Base-by-base conservation (phyloP, 1,140 invertebrate genomes). In the Bursaphelenchus mucronatus region DNA sequence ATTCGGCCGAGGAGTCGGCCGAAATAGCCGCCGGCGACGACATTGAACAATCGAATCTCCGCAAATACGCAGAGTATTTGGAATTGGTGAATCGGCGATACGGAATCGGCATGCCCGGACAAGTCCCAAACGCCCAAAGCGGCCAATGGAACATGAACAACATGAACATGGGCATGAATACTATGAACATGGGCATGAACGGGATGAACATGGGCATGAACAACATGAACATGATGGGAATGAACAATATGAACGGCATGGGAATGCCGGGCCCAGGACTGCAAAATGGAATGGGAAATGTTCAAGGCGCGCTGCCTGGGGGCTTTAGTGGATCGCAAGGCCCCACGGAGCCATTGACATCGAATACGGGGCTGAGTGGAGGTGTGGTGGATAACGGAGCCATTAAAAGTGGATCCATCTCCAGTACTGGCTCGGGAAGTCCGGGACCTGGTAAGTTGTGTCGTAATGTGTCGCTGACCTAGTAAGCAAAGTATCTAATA, bases 101-200 rank as follows among this genome's bases (percentile, higher is more conserved):
- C 13, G 54, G 54, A 39, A 55, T 55, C 54, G 57, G 57, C 17
- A 45, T 59, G 43, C 57, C 57, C 0, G 57, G 57, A 40, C 57
- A 59, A 50, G 19, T 13, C 46, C n/a, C n/a, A 6, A 15, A 39
- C 19, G 6, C 40, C 44, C 19, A 50, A 43, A 45, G 6, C 53
- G n/a, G 53, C 2, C 53, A 44, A 44, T 59, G 19, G 40, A 63
- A 63, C 61, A 50, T 41, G 30, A 63, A 63, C 55, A n/a, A n/a
- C 13, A 58, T 58, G 19, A 65, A 65, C 17, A 41, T 63, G 56
- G 63, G 64, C 30, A 47, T 41, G 13, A 63, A 63, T 4, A 47
- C 1, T 9, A 15, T 11, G 13, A 45, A 39, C 6, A 13, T 59
- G 21, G 63, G 63, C 3, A 64, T 46, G 63, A 46, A n/a, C 59